Base-by-base conservation (phyloP, 2,797 vertebrate genomes). In the Pterois miles region DNA sequence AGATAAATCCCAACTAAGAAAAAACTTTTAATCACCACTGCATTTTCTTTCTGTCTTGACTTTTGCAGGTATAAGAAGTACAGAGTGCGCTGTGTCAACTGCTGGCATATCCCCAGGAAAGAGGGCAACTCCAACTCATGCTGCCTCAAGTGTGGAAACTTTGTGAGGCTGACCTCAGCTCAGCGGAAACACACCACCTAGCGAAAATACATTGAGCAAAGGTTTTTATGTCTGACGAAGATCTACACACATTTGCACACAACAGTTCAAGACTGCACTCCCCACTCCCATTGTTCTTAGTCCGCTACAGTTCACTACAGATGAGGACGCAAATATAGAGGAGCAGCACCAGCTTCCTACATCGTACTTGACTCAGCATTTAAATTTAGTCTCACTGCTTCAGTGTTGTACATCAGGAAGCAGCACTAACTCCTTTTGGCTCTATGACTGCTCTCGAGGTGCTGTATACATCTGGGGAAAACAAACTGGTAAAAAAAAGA, bases 81-180 rank as follows among this genome's bases (percentile, higher is more conserved):
- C 63, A 93, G 95, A 16, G 94, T 96, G 62, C 96, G 96, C 13
- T 98, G 97, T 78, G 90, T 88, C 40, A 89, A 90, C 43, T 98
- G 97, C 86, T 97, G 97, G 97, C 94, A 96, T 78, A 96, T 98
- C 67, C 97, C 97, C 0, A 95, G 95, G 85, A 97, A 97, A 85
- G 96, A 95, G 20, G 91, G 95, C 13, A 96, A 95, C 81, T 94
- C 93, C 12, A 94, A 73, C 71, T 94, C 92, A 0, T 60, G 69
- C 22, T 98, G 97, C 86, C 92, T 92, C 72, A 95, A 94, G 82
- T 98, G 97, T 38, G 97, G 97, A 67, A 89, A 95, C 68, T 84
- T 85, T 75, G 93, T 96, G 83, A 93, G 88, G 48, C 72, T 90
- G 76, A 81, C 78, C 70, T 84, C 93, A 60, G 81, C 91, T 76